These are phyloP conservation scores for Potamarius usumacintae DNA, from an alignment of 2,113 vertebrate species.

Conservation along the genomic window DNA sequence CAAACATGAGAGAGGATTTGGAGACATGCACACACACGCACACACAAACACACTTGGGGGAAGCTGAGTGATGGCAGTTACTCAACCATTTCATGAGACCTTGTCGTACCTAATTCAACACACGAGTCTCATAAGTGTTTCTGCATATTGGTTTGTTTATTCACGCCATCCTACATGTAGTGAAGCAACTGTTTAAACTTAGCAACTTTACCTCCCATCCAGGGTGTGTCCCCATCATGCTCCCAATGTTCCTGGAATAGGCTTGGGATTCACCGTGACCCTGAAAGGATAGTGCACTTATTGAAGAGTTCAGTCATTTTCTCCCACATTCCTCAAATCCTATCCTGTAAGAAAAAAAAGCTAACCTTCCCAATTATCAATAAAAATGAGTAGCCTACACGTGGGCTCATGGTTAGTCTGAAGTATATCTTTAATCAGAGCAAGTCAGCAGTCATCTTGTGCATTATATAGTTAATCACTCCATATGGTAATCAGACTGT, in stretches of 20 bases:
- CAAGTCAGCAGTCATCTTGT: slow-evolving; percentile 53
- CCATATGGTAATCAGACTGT: slow-evolving; percentile 28
- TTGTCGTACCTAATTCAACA: slow-evolving; percentile 30
- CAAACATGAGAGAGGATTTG: slow-evolving; percentile 39
- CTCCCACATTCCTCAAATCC: neutral
- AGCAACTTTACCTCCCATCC: neutral
- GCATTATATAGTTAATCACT: slow-evolving; percentile 52
- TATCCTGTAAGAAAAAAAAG: neutral
- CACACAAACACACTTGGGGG: slow-evolving; percentile 24
- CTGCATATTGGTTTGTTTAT: slow-evolving; percentile 12
- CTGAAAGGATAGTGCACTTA: neutral
- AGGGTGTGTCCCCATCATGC: neutral
- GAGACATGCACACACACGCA: slow-evolving; percentile 25
- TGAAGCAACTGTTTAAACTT: neutral
- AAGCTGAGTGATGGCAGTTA: slow-evolving; percentile 12
- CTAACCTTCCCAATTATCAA: neutral
- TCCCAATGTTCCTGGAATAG: neutral
- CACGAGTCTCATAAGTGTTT: slow-evolving; percentile 1
- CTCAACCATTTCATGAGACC: slow-evolving; percentile 27
- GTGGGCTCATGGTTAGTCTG: neutral
- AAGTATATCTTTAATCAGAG: slow-evolving; percentile 32
- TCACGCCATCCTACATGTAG: neutral
- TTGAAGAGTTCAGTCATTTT: neutral
- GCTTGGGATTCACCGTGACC: neutral
- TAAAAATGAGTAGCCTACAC: neutral